phyloP scores from a whole-genome alignment of 2,797 vertebrate species.

The Epinephelus malabaricus region DNA sequence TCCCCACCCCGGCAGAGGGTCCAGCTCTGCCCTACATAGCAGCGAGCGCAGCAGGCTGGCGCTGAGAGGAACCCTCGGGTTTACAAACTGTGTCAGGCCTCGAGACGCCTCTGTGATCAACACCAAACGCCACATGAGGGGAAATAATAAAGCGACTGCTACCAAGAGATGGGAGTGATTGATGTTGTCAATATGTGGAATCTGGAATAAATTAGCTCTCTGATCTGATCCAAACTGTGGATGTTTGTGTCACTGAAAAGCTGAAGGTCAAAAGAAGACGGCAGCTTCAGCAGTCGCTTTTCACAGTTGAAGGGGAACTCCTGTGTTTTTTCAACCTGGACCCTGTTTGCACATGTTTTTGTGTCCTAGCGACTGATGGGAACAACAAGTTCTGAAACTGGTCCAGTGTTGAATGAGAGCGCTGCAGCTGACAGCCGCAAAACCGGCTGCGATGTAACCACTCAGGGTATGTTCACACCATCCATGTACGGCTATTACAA shows the following conservation, averaged over 20 bases:
- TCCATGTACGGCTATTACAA: too few species aligned
- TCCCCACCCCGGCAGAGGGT: conserved; percentile 71
- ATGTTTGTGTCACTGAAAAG: conserved; percentile 55
- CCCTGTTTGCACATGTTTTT: too few species aligned
- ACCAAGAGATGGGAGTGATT: conserved; percentile 71
- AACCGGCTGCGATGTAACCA: too few species aligned
- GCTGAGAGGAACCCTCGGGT: conserved; percentile 80
- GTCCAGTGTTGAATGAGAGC: too few species aligned
- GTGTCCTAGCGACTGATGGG: too few species aligned
- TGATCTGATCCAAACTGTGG: conserved; percentile 62
- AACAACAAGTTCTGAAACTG: too few species aligned
- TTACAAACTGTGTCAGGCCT: conserved; percentile 87
- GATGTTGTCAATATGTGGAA: conserved; percentile 79
- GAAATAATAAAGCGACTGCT: conserved; percentile 53
- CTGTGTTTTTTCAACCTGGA: too few species aligned
- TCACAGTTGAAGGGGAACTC: background rate
- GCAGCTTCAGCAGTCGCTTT: background rate
- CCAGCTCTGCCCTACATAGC: conserved; percentile 86
- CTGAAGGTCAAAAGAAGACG: conserved; percentile 54
- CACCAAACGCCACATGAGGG: conserved; percentile 67
- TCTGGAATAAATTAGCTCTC: conserved; percentile 69
- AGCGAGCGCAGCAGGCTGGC: conserved; percentile 79
- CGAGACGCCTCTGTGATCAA: conserved; percentile 82
- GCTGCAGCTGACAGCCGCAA: too few species aligned
- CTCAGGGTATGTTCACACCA: too few species aligned